phyloP scores from a whole-genome alignment of 2,113 vertebrate genomes.

The Hippocampus abdominalis region DNA sequence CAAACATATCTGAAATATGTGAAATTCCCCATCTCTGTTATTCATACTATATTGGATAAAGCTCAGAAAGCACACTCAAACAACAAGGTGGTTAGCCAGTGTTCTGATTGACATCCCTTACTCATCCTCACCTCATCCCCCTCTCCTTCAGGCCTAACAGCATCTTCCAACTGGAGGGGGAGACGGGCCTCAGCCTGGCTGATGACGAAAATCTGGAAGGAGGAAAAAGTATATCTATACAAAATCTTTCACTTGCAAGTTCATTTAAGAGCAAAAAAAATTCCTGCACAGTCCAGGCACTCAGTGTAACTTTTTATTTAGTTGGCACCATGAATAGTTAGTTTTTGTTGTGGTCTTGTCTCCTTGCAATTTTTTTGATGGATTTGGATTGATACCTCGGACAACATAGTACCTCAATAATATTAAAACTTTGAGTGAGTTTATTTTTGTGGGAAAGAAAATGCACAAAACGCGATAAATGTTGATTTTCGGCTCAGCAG shows the following conservation, averaged over 20 bases:
- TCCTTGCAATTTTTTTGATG: no score
- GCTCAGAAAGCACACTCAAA: neutral
- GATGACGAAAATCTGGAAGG: conserved; percentile 89
- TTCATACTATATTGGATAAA: neutral
- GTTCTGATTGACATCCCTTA: neutral
- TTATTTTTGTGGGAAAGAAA: no score
- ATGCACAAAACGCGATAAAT: no score
- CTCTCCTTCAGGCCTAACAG: conserved; percentile 86
- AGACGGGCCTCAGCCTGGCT: conserved; percentile 90
- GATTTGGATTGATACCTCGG: no score
- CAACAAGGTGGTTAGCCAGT: neutral
- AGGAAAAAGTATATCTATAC: neutral
- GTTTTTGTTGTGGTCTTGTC: no score
- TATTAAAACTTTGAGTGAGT: no score
- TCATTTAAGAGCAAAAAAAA: neutral
- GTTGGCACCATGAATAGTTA: no score
- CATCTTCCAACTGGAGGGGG: conserved; percentile 94
- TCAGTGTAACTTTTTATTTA: neutral
- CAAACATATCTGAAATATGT: neutral
- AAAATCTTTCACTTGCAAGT: neutral
- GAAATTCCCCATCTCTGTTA: neutral
- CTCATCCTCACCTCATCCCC: conserved; percentile 88
- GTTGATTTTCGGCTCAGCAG: no score
- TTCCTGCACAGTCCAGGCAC: neutral
- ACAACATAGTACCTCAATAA: no score